These are phyloP conservation scores for Zelostemma sp. DNA, from an alignment of 1,140 invertebrate genomes.

Conservation along the genomic window DNA sequence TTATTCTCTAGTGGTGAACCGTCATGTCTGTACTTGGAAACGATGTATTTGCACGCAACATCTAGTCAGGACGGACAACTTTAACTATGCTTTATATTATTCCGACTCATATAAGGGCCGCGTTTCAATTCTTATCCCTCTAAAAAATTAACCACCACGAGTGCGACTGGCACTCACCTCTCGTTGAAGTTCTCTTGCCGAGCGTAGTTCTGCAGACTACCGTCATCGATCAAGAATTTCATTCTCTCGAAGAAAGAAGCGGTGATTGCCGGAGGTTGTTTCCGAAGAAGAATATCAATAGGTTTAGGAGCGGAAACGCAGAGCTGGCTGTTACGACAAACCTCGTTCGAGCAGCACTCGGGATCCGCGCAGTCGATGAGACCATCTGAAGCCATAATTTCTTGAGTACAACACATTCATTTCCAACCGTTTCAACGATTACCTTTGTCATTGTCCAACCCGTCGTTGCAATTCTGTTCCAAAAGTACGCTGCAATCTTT, in stretches of 20 bases:
- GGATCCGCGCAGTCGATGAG: slow-evolving; percentile 97
- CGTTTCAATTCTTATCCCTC: neutral
- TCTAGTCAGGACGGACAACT: slow-evolving; percentile 62
- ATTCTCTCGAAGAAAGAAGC: slow-evolving; percentile 98
- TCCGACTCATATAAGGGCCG: neutral
- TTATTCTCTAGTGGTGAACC: neutral
- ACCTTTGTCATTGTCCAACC: slow-evolving; percentile 97
- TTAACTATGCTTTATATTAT: slow-evolving; percentile 33
- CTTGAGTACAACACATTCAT: slow-evolving; percentile 27
- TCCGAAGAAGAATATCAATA: slow-evolving; percentile 91
- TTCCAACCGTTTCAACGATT: no score
- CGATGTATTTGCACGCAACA: slow-evolving; percentile 59
- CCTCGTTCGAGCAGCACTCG: slow-evolving; percentile 89
- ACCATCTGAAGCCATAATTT: slow-evolving; percentile 94
- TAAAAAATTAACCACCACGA: neutral
- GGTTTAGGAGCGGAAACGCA: slow-evolving; percentile 94
- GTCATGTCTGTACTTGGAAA: slow-evolving; percentile 22
- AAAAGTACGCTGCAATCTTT: slow-evolving; percentile 90
- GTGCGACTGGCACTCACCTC: slow-evolving; percentile 82
- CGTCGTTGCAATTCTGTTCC: slow-evolving; percentile 93
- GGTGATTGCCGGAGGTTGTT: slow-evolving; percentile 95
- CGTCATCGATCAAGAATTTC: slow-evolving; percentile 98
- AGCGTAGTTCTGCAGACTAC: slow-evolving; percentile 96
- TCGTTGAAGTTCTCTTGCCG: slow-evolving; percentile 95
- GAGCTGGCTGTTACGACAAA: slow-evolving; percentile 87